These are phyloP conservation scores for Sarcophaga peregrina DNA, from an alignment of 1,140 invertebrate species.

Conservation along the genomic window DNA sequence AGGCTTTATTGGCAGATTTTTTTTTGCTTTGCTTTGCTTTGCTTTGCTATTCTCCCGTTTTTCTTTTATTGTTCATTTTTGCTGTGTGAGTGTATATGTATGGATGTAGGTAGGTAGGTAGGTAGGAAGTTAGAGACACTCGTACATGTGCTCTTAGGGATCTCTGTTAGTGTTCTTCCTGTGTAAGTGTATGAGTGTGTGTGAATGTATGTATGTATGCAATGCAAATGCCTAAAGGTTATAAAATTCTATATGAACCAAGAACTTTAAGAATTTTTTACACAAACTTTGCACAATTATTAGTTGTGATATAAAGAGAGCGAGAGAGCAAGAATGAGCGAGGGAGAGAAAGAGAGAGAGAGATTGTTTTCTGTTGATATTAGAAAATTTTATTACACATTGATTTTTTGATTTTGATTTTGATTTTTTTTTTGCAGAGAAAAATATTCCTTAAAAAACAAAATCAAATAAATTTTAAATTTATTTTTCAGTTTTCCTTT, in stretches of 20 bases:
- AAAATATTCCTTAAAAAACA: too few relatives aligned
- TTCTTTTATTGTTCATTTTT: too few relatives aligned
- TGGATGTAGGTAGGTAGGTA: conserved; percentile 32
- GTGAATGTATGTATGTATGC: conserved; percentile 20
- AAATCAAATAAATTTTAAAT: too few relatives aligned
- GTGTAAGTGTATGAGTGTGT: conserved; percentile 8
- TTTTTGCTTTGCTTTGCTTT: neutral
- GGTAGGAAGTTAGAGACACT: neutral
- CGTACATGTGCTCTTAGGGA: neutral
- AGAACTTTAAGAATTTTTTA: conserved; percentile 20
- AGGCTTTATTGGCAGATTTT: conserved; percentile 26
- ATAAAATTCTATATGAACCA: neutral
- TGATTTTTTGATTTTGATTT: conserved; percentile 39
- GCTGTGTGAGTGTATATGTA: neutral
- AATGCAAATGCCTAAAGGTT: conserved; percentile 10
- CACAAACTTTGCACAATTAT: neutral
- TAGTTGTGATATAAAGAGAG: neutral
- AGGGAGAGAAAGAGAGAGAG: too few relatives aligned
- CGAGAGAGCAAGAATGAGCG: too few relatives aligned
- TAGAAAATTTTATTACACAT: conserved; percentile 29
- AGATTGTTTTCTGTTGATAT: conserved; percentile 23
- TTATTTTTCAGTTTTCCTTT: too few relatives aligned
- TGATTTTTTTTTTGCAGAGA: too few relatives aligned
- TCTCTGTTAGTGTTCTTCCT: neutral
- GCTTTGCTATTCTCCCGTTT: too few relatives aligned